phyloP scores from a whole-genome alignment of 2,797 vertebrate genomes.

The Tangara arthus region DNA sequence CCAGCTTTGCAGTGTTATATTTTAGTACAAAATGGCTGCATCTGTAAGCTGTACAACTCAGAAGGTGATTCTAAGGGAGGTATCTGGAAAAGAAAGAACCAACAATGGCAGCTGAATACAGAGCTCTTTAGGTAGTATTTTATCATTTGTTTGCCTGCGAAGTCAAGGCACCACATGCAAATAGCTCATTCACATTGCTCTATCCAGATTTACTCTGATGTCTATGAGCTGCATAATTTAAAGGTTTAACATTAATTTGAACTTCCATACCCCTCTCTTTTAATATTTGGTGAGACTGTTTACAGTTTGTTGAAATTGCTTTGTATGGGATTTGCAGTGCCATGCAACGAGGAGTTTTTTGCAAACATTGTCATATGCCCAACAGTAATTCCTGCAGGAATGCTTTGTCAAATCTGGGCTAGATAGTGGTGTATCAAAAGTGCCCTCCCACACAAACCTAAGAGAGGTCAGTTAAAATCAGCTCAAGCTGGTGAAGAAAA shows the following conservation, averaged over 20 bases:
- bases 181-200: background rate
- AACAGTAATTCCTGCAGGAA: background rate
- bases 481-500: too few relatives aligned
- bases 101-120: background rate
- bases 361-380: background rate
- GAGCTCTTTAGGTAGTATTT: background rate
- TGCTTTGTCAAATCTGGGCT: background rate
- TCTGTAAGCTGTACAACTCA: background rate
- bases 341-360: background rate
- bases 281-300: background rate
- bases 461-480: background rate
- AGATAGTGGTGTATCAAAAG: background rate
- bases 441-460: background rate
- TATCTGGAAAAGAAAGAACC: background rate
- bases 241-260: background rate
- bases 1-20: background rate
- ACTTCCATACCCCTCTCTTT: background rate
- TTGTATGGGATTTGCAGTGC: background rate
- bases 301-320: background rate
- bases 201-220: background rate
- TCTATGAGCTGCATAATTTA: background rate
- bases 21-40: background rate
- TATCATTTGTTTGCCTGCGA: background rate
- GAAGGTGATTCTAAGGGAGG: background rate
- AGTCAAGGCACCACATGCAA: background rate